A percentile compares a stretch with the other conserved stretches of the same genome.
phyloP scores from a whole-genome alignment of 2,113 vertebrate species.

The Mugil cephalus region DNA sequence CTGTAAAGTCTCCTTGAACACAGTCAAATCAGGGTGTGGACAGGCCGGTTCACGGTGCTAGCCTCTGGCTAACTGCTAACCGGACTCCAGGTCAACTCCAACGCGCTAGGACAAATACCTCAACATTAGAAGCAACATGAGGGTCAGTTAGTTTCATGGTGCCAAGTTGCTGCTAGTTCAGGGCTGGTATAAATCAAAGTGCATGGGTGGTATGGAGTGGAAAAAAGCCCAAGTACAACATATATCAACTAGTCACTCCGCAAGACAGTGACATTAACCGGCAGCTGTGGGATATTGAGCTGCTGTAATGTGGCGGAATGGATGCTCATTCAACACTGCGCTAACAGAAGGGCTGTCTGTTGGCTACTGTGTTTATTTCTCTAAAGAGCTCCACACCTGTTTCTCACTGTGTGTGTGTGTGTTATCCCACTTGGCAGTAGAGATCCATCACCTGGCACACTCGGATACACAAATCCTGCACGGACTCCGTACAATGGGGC shows the following conservation, averaged over 20 bases:
- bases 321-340: slow-evolving; percentile 33
- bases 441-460: slow-evolving; percentile 40
- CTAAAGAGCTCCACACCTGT: slow-evolving; percentile 53
- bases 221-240: slow-evolving; percentile 23
- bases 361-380: slow-evolving; percentile 18
- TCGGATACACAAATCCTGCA: slow-evolving; percentile 29
- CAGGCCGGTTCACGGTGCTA: slow-evolving; percentile 30
- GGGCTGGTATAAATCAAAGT: slow-evolving; percentile 10
- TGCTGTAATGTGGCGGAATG: slow-evolving; percentile 29
- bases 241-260: slow-evolving; percentile 26
- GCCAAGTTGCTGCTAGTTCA: not conserved
- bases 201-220: not conserved
- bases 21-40: slow-evolving; percentile 51
- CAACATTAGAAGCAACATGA: slow-evolving; percentile 7
- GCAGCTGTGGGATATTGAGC: slow-evolving; percentile 43
- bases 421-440: slow-evolving; percentile 54
- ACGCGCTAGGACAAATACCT: not conserved
- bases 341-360: slow-evolving; percentile 39
- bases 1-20: slow-evolving; percentile 15
- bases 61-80: slow-evolving; percentile 36
- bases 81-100: slow-evolving; percentile 40
- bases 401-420: slow-evolving; percentile 2
- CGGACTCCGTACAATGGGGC: not conserved
- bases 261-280: slow-evolving; percentile 38
- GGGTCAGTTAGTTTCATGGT: not conserved